Base-by-base conservation (phyloP, 2,113 vertebrate species). In the Mirounga angustirostris region DNA sequence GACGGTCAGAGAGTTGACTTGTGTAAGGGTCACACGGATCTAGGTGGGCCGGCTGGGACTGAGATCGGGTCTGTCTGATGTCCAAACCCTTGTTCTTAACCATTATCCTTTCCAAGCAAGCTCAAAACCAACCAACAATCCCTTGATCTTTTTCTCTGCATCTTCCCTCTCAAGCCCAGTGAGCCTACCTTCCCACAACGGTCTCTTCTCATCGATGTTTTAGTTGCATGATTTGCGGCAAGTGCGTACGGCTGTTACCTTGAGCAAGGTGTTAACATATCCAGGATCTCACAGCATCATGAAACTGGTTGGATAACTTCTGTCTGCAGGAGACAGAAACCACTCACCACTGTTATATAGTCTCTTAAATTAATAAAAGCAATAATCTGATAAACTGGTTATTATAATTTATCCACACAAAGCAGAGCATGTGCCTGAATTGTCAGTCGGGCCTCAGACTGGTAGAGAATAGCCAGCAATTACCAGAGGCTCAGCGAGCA, bases 391-490 rank as follows among this genome's bases (percentile, higher is more conserved):
- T 95, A 90, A 92, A 94, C 92, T 36, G 71, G 89, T 89, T 88
- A 96, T 95, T 97, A 78, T 96, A 89, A 94, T 96, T 78, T 97
- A 85, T 81, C 92, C 92, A 61, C 94, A 40, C 86, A 94, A 97
- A 91, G 69, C 76, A 67, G 92, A 89, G 40, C 86, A n/a, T 58
- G 97, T 73, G 33, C 89, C 84, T 69, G 73, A 74, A 82, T 80
- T 92, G 80, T 88, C 97, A 69, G 0, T 80, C 0, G 14, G 76
- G n/a, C 83, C 95, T 89, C 89, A 85, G 81, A 93, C 79, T 40
- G 8, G 76, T 78, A 92, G 96, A 95, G 96, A 97, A 97, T 85
- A 96, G 94, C 84, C 95, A 30, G 59, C 87, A 95, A 95, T 98
- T 95, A 96, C 89, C 73, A 46, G 95, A 90, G 92, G 36, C 95